Evolutionary conservation across 2,888 invertebrate genomes (phyloP).

Genomic region (Ditula angustiorana): DNA sequence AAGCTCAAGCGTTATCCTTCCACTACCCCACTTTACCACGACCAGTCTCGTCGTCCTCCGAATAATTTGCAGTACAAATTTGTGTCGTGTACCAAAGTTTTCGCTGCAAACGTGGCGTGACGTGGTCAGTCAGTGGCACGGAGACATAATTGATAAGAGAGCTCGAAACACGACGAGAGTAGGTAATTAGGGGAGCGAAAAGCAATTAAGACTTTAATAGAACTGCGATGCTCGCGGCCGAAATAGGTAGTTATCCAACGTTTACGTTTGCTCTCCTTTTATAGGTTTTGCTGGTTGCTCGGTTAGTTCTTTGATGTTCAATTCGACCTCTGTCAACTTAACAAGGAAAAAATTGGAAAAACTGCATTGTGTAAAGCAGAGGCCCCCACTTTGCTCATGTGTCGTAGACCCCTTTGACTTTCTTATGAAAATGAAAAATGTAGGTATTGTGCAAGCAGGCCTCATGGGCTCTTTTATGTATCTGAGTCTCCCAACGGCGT

Average conservation of each 20-base stretch:
- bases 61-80: slow-evolving; percentile 4
- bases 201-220: slow-evolving; percentile 70
- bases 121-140: slow-evolving; percentile 49
- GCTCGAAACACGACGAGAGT: slow-evolving; percentile 56
- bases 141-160: slow-evolving; percentile 65
- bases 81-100: slow-evolving; percentile 47
- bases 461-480: no score
- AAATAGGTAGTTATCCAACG: slow-evolving; percentile 39
- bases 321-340: background rate
- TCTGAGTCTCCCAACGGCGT: no score
- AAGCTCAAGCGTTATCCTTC: slow-evolving; percentile 4
- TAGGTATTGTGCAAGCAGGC: no score
- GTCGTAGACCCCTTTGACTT: background rate
- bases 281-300: background rate
- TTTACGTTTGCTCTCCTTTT: slow-evolving; percentile 49
- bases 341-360: no score
- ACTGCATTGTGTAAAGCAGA: no score
- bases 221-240: slow-evolving; percentile 53
- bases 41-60: background rate
- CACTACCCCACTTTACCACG: background rate
- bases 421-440: no score
- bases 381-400: no score
- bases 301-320: background rate
- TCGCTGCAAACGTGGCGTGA: slow-evolving; percentile 49
- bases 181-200: slow-evolving; percentile 64